Percentiles rank a stretch among this genome's conserved stretches.
Evolutionary conservation across 2,888 invertebrate species (phyloP).

Genomic region (Cosmia trapezina): DNA sequence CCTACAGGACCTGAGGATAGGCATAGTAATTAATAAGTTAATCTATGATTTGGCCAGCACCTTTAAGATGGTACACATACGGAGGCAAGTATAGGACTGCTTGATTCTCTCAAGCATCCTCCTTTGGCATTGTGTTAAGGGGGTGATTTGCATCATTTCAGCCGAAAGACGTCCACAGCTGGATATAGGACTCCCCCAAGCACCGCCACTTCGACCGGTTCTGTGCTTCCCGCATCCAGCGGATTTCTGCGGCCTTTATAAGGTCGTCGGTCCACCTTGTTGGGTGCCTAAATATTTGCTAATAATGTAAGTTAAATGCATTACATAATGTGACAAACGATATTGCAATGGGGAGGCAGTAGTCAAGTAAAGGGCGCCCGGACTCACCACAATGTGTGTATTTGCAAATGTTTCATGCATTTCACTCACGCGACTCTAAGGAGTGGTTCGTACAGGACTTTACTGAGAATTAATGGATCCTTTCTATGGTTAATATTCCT

Average conservation of each 20-base stretch:
- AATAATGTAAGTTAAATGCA: not conserved
- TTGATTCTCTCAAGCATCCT: not conserved
- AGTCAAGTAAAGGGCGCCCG: conserved; percentile 24
- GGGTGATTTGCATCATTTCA: no score
- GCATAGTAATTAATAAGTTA: not conserved
- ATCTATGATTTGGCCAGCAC: not conserved
- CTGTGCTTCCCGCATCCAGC: no score
- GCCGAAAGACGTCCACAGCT: no score
- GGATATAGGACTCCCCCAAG: no score
- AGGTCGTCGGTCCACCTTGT: no score
- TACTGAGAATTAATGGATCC: conserved; percentile 16
- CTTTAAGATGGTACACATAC: not conserved
- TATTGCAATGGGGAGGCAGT: conserved; percentile 4
- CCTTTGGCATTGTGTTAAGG: not conserved
- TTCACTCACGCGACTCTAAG: conserved; percentile 46
- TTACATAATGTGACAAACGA: not conserved
- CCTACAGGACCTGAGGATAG: not conserved
- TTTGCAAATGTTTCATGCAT: conserved; percentile 45
- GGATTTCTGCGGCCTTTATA: no score
- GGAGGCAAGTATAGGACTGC: not conserved
- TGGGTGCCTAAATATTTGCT: not conserved
- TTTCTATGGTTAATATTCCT: conserved; percentile 19
- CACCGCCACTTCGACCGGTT: no score
- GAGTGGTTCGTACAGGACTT: conserved; percentile 42
- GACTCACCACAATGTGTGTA: conserved; percentile 18